Evolutionary conservation across 2,113 vertebrate genomes (phyloP).

Genomic region (Nerophis ophidion): DNA sequence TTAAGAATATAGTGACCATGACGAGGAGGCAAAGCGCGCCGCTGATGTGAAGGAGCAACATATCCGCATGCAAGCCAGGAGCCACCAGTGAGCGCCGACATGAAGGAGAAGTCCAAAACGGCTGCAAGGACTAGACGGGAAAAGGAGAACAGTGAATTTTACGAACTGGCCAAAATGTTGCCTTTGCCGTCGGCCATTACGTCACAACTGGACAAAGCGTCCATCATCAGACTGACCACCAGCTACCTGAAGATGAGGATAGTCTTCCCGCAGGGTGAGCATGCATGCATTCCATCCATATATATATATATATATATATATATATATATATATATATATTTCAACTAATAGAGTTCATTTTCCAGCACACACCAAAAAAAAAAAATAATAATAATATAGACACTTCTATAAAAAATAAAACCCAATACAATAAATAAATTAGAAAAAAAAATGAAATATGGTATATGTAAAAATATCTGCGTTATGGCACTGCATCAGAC

Average conservation of each 20-base stretch:
- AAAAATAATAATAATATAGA: no score
- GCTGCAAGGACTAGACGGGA: slow-evolving; percentile 89
- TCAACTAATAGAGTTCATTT: no score
- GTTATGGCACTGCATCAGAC: no score
- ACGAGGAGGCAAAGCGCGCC: slow-evolving; percentile 19
- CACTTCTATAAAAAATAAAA: no score
- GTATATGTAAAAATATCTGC: no score
- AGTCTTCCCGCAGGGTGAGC: slow-evolving; percentile 69
- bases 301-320: not conserved
- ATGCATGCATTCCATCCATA: no score
- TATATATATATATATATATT: not conserved
- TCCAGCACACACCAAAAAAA: not conserved
- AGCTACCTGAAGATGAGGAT: slow-evolving; percentile 94
- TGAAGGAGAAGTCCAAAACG: slow-evolving; percentile 96
- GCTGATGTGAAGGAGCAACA: slow-evolving; percentile 32
- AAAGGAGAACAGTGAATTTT: slow-evolving; percentile 96
- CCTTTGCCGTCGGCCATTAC: slow-evolving; percentile 92
- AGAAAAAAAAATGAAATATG: no score
- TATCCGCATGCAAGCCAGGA: not conserved
- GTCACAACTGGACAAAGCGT: slow-evolving; percentile 94
- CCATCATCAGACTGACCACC: slow-evolving; percentile 93
- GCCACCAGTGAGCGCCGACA: slow-evolving; percentile 11
- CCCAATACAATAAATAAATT: no score
- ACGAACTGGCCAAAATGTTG: slow-evolving; percentile 91
- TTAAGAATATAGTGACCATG: slow-evolving; percentile 27